These are phyloP conservation scores for Python bivittatus DNA, from an alignment of 2,113 vertebrate genomes.

Conservation along the genomic window DNA sequence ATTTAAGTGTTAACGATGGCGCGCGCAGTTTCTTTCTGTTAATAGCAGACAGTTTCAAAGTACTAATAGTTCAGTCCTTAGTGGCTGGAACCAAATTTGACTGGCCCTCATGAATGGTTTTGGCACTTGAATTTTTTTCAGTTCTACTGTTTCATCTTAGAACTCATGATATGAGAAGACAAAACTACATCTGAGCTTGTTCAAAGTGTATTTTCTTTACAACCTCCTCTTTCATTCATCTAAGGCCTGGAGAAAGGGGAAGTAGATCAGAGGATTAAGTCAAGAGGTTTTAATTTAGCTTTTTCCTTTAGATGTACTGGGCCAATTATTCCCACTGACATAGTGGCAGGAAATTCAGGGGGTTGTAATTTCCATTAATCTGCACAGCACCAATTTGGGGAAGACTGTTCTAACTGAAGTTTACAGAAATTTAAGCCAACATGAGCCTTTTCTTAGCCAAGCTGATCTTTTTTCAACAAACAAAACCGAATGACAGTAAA, in stretches of 20 bases:
- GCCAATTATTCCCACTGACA: background rate
- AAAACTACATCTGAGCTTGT: background rate
- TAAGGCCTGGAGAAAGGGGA: background rate
- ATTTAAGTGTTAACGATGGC: background rate
- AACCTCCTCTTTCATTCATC: background rate
- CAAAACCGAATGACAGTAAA: background rate
- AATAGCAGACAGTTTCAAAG: background rate
- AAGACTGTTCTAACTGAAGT: background rate
- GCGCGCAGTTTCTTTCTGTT: background rate
- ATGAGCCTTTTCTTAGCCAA: background rate
- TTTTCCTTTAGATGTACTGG: background rate
- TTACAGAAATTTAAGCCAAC: background rate
- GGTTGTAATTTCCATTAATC: background rate
- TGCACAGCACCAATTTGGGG: background rate
- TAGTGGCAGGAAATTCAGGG: background rate
- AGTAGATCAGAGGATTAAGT: background rate
- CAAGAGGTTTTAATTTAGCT: background rate
- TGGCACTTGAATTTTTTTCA: background rate
- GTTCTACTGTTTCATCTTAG: background rate
- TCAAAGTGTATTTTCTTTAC: background rate
- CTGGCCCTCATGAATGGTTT: background rate
- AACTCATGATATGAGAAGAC: background rate
- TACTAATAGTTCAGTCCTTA: background rate
- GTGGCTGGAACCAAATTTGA: background rate
- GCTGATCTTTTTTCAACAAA: background rate